phyloP scores from a whole-genome alignment of 2,113 vertebrate genomes.

The Ia io region DNA sequence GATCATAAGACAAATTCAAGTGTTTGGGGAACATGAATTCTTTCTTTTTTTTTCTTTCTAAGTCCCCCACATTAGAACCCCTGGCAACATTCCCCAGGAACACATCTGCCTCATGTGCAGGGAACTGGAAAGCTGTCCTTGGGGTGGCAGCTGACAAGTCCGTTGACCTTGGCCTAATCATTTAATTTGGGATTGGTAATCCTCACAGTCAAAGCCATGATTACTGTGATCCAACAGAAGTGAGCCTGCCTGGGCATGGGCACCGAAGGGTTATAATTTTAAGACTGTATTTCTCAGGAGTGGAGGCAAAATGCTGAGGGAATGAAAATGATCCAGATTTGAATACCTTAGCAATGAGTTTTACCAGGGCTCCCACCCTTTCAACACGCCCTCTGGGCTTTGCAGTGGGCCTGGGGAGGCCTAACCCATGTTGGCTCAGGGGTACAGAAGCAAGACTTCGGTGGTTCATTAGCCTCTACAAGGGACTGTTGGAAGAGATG shows the following conservation, averaged over 20 bases:
- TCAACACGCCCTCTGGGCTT: not conserved
- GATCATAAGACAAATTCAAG: not conserved
- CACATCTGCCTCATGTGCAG: not conserved
- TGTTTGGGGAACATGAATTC: not conserved
- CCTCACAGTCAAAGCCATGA: not conserved
- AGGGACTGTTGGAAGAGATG: not conserved
- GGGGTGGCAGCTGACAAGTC: not conserved
- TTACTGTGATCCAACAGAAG: conserved; percentile 15
- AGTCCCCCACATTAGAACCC: not conserved
- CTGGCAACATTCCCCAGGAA: not conserved
- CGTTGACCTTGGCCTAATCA: conserved; percentile 14
- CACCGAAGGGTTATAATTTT: conserved; percentile 37
- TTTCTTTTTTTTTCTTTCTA: not conserved
- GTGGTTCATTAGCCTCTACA: not conserved
- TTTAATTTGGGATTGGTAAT: conserved; percentile 42
- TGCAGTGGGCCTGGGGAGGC: not conserved
- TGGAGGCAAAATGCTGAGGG: not conserved
- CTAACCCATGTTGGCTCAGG: not conserved
- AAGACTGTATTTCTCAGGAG: conserved; percentile 44
- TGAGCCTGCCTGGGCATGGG: conserved; percentile 33
- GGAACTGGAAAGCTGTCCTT: not conserved
- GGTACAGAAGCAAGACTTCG: not conserved
- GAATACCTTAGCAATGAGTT: conserved; percentile 21
- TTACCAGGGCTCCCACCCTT: not conserved
- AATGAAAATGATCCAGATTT: not conserved